A percentile compares a stretch with the other conserved stretches of the same genome.
Evolutionary conservation across 2,113 vertebrate species (phyloP).

Genomic region (Cyanocitta stelleri): DNA sequence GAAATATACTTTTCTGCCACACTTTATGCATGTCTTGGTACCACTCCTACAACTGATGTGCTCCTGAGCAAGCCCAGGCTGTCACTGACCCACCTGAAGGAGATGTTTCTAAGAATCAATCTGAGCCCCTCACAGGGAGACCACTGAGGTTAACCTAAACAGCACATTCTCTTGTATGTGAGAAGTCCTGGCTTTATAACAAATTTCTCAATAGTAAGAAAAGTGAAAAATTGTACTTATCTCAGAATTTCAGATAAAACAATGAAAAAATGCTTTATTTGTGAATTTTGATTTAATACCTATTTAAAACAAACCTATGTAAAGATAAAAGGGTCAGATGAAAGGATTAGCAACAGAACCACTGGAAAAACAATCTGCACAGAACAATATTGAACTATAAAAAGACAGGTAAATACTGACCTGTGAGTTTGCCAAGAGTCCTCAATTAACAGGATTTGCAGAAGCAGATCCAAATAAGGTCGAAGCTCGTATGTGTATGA

Average conservation of each 20-base stretch:
- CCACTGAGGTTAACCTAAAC: not conserved
- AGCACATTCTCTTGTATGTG: not conserved
- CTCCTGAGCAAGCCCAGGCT: not conserved
- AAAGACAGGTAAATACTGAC: conserved; percentile 62
- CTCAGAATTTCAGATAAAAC: not conserved
- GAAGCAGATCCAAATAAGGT: conserved; percentile 96
- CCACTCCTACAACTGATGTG: fast-evolving
- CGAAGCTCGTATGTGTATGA: conserved; percentile 98
- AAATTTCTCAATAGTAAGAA: not conserved
- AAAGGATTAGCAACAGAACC: not conserved
- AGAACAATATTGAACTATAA: not conserved
- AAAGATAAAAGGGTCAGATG: not conserved
- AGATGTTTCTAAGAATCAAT: not conserved
- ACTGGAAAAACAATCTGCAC: not conserved
- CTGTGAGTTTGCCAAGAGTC: conserved; percentile 99
- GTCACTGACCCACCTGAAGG: not conserved
- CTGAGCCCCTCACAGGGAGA: not conserved
- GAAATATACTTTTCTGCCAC: not conserved
- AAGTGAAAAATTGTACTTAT: not conserved
- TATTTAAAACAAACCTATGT: not conserved
- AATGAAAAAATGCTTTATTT: not conserved
- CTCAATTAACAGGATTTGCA: conserved; percentile 97
- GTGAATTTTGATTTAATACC: not conserved
- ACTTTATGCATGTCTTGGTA: not conserved
- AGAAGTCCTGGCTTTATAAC: not conserved